Conservation (phyloP, 2,113 vertebrate species). For the Calypte anna region DNA sequence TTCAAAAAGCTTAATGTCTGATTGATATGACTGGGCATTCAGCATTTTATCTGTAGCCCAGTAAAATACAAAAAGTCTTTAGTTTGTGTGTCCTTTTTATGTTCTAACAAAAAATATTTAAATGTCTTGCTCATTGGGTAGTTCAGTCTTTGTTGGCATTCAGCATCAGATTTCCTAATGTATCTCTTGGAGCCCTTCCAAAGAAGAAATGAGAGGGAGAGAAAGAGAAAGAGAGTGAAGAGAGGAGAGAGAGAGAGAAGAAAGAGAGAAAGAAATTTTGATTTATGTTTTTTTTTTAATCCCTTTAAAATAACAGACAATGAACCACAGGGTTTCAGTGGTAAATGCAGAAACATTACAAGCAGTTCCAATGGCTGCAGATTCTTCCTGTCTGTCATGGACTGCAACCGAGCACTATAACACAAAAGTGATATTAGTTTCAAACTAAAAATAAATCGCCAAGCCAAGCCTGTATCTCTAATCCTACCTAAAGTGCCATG, state of each 20-base stretch:
- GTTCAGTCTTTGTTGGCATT: slow-evolving; percentile 5
- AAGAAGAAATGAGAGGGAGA: not conserved
- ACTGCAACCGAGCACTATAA: slow-evolving; percentile 32
- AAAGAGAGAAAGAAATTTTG: not conserved
- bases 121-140: not conserved
- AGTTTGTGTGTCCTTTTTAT: not conserved
- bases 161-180: slow-evolving; percentile 23
- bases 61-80: not conserved
- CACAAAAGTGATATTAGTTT: slow-evolving; percentile 47
- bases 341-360: slow-evolving; percentile 60
- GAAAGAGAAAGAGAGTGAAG: not conserved
- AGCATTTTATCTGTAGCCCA: not conserved
- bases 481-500: slow-evolving; percentile 14
- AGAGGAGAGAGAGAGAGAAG: not conserved
- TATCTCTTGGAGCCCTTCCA: slow-evolving; percentile 48
- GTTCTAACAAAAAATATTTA: not conserved
- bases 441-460: slow-evolving; percentile 59
- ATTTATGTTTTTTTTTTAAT: slow-evolving; percentile 8
- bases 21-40: not conserved
- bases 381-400: slow-evolving; percentile 60
- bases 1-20: not conserved
- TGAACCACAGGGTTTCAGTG: not conserved
- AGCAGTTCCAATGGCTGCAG: slow-evolving; percentile 48
- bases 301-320: slow-evolving; percentile 22
- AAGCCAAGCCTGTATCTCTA: slow-evolving; percentile 17